These are phyloP conservation scores for Diorhabda carinulata DNA, from an alignment of 1,140 invertebrate genomes.

Conservation along the genomic window DNA sequence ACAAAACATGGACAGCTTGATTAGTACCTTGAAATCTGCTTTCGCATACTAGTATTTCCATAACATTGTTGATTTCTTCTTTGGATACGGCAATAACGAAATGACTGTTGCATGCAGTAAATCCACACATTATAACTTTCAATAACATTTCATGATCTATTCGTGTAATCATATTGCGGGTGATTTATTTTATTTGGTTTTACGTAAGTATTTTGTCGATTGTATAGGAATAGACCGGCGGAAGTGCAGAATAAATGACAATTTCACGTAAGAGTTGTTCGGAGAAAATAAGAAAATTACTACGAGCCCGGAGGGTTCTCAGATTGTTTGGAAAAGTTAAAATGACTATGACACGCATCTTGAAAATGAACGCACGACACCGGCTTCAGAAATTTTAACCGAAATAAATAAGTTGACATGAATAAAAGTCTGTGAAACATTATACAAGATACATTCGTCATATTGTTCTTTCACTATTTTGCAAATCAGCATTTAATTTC, in stretches of 20 bases:
- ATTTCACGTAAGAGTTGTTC: slow-evolving; percentile 16
- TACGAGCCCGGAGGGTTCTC: slow-evolving; percentile 10
- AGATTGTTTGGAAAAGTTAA: slow-evolving; percentile 15
- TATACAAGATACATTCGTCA: too few species aligned
- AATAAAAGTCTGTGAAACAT: too few species aligned
- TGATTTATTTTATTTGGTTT: not conserved
- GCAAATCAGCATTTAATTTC: too few species aligned
- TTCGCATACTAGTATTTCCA: too few species aligned
- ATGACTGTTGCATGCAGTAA: slow-evolving; percentile 10
- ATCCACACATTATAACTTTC: not conserved
- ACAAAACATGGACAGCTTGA: too few species aligned
- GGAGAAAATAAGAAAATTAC: slow-evolving; percentile 17
- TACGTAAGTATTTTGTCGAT: slow-evolving; percentile 5
- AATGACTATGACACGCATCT: slow-evolving; percentile 14
- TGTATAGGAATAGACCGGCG: not conserved
- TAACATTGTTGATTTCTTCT: too few species aligned
- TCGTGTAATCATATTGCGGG: not conserved
- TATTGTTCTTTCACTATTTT: too few species aligned
- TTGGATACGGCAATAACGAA: not conserved
- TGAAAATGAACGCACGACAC: slow-evolving; percentile 1
- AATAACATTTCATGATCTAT: slow-evolving; percentile 11
- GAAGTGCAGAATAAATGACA: slow-evolving; percentile 15
- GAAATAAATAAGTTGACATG: too few species aligned
- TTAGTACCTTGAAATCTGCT: too few species aligned
- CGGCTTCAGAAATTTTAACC: too few species aligned